A percentile compares a stretch with the other conserved stretches of the same genome.
Conservation (phyloP, 2,888 invertebrate species). For the Epinotia nisella region DNA sequence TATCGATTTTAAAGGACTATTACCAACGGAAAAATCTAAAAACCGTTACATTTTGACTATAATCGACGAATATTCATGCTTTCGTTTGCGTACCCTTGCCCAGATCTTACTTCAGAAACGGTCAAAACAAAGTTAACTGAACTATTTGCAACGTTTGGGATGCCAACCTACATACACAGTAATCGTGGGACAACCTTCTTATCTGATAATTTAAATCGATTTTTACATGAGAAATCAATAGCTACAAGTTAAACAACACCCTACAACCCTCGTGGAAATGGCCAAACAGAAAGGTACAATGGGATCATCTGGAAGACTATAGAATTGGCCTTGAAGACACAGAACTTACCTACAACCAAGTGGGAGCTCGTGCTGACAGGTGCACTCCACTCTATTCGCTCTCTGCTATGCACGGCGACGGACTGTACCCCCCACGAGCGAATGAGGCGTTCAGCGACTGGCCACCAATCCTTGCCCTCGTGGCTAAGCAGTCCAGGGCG, state of each 20-base stretch:
- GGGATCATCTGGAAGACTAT: too few relatives aligned
- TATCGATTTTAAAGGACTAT: too few relatives aligned
- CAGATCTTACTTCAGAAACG: neutral
- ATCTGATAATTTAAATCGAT: neutral
- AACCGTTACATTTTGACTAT: too few relatives aligned
- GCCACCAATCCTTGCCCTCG: neutral
- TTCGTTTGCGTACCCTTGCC: too few relatives aligned
- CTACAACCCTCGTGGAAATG: neutral
- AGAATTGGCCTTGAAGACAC: too few relatives aligned
- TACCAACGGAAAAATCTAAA: too few relatives aligned
- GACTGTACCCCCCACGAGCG: neutral
- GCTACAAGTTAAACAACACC: neutral
- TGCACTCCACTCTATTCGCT: neutral
- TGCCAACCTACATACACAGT: neutral
- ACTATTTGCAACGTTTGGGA: neutral
- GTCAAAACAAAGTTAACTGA: neutral
- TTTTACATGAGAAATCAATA: neutral
- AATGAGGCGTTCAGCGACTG: neutral
- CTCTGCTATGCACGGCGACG: neutral
- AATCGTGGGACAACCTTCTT: neutral
- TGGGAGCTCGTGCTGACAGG: too few relatives aligned
- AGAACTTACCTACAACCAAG: too few relatives aligned
- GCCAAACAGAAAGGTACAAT: too few relatives aligned
- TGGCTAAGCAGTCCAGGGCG: neutral
- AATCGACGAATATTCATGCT: too few relatives aligned